Conservation (phyloP, 2,888 invertebrate species). For the Drosophila pseudotalamancana region DNA sequence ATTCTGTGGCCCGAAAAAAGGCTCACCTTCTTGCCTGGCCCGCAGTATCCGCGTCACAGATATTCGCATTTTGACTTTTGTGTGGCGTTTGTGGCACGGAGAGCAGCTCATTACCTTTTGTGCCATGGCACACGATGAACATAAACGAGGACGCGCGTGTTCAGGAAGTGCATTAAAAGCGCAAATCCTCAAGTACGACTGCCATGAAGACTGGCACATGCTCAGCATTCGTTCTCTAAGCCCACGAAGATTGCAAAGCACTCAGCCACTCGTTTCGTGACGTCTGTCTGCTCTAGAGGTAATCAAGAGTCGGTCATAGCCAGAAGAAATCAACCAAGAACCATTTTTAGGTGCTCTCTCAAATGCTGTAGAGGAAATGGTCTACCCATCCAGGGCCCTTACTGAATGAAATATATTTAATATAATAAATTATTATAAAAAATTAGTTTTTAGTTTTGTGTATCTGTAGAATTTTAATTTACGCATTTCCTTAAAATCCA, state of each 20-base stretch:
- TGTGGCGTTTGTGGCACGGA: conserved; percentile 20
- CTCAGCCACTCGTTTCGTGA: not conserved
- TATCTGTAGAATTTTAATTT: no score
- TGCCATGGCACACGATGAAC: not conserved
- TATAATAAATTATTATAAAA: no score
- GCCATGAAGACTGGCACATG: conserved; percentile 1
- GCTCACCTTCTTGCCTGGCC: conserved; percentile 20
- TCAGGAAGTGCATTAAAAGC: conserved; percentile 65
- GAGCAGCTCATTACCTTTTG: conserved; percentile 20
- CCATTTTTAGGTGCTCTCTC: not conserved
- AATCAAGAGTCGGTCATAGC: not conserved
- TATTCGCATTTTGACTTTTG: conserved; percentile 23
- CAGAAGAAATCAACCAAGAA: not conserved
- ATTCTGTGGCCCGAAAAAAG: conserved; percentile 63
- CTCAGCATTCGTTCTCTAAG: not conserved
- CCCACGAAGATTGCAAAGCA: not conserved
- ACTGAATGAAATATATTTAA: not conserved
- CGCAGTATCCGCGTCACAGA: not conserved
- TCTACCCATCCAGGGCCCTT: no score
- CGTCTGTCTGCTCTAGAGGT: not conserved
- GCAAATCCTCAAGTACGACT: conserved; percentile 13
- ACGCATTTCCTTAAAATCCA: no score
- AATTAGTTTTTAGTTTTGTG: no score
- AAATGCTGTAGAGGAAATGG: not conserved
- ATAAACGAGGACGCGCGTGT: conserved; percentile 17